Percentiles rank a stretch among this genome's conserved stretches.
Evolutionary conservation across 2,888 invertebrate species (phyloP).

Genomic region (Lycia hirtaria): DNA sequence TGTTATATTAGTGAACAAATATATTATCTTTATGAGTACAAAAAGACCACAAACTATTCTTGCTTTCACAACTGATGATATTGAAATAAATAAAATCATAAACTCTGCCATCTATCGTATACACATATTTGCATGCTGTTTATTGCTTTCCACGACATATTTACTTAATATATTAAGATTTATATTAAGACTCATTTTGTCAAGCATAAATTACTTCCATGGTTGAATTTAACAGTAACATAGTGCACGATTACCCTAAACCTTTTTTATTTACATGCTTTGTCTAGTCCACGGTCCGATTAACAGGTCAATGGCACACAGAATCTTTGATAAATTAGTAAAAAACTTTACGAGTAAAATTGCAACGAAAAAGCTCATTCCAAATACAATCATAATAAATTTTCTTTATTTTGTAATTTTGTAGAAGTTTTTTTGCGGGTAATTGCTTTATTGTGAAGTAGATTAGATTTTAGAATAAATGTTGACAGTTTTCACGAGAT

Average conservation of each 20-base stretch:
- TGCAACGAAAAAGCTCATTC: slow-evolving; percentile 8
- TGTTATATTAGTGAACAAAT: too few relatives aligned
- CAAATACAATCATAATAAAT: not conserved
- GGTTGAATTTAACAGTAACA: not conserved
- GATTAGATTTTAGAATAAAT: slow-evolving; percentile 8
- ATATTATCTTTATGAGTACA: too few relatives aligned
- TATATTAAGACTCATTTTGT: too few relatives aligned
- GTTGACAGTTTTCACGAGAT: not conserved
- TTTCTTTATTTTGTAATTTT: slow-evolving; percentile 12
- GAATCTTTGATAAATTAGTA: slow-evolving; percentile 12
- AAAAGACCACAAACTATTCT: too few relatives aligned
- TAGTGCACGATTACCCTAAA: not conserved
- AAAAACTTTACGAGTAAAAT: slow-evolving; percentile 39
- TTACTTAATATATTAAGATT: too few relatives aligned
- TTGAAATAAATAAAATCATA: too few relatives aligned
- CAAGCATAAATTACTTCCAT: too few relatives aligned
- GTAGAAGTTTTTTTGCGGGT: not conserved
- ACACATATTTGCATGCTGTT: too few relatives aligned
- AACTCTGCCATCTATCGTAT: too few relatives aligned
- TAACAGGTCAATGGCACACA: slow-evolving; percentile 33
- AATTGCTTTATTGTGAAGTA: slow-evolving; percentile 23
- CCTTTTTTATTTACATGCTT: slow-evolving; percentile 38
- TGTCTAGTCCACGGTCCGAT: slow-evolving; percentile 49
- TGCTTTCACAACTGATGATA: too few relatives aligned
- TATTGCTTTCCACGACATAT: too few relatives aligned